A percentile compares a stretch with the other conserved stretches of the same genome.
These are phyloP conservation scores for Drosophila austrosaltans DNA, from an alignment of 2,888 invertebrate species.

Conservation along the genomic window DNA sequence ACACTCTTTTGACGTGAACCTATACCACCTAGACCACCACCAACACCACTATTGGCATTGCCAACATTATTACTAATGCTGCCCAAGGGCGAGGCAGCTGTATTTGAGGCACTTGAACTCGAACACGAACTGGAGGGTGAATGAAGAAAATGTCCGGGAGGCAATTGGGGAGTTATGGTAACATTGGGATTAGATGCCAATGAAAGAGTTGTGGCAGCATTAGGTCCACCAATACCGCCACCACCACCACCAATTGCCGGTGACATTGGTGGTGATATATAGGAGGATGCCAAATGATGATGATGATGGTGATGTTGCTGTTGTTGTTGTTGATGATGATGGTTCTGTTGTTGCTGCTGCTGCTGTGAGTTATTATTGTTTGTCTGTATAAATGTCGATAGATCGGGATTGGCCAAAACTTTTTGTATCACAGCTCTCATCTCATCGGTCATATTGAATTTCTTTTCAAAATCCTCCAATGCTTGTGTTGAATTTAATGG, in stretches of 20 bases:
- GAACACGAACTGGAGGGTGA: conserved; percentile 70
- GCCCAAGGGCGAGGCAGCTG: conserved; percentile 68
- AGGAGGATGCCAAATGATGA: conserved; percentile 75
- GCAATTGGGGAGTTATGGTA: conserved; percentile 79
- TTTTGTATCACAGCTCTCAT: conserved; percentile 83
- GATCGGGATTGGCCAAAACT: conserved; percentile 81
- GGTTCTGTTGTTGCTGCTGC: conserved; percentile 18
- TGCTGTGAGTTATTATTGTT: conserved; percentile 49
- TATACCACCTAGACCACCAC: not conserved
- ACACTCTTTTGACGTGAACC: conserved; percentile 81
- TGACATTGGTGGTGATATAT: conserved; percentile 82
- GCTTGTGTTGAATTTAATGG: conserved; percentile 78
- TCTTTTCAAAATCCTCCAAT: conserved; percentile 81
- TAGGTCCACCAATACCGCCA: conserved; percentile 1
- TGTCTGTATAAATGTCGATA: conserved; percentile 82
- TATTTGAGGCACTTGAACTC: conserved; percentile 70
- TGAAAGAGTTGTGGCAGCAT: conserved; percentile 70
- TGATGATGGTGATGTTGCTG: conserved; percentile 33
- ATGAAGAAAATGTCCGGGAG: conserved; percentile 72
- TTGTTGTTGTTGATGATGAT: conserved; percentile 14
- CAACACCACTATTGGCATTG: not conserved
- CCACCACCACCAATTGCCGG: conserved; percentile 70
- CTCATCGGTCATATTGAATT: conserved; percentile 82
- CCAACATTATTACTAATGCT: conserved; percentile 13
- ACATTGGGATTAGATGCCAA: conserved; percentile 81